Conservation (phyloP, 1,140 invertebrate species). For the Mylabris phalerata region DNA sequence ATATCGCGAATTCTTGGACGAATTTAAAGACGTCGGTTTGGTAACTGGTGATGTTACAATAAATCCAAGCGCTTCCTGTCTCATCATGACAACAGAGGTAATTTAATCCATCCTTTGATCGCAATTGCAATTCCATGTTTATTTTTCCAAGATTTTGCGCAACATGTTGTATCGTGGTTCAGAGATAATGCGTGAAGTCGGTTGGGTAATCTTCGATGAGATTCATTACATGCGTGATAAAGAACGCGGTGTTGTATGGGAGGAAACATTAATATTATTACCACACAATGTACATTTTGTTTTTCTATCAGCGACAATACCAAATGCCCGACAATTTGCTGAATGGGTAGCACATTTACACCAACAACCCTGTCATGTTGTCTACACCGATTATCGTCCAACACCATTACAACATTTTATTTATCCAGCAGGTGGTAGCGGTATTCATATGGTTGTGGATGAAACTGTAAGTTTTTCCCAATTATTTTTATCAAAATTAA, state of each 20-base stretch:
- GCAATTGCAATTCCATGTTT: neutral
- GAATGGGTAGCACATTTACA: conserved; percentile 98
- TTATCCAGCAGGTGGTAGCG: conserved; percentile 90
- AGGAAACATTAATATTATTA: conserved; percentile 96
- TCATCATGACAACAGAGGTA: conserved; percentile 99
- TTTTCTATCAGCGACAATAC: conserved; percentile 98
- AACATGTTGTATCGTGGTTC: conserved; percentile 99
- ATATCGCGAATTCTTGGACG: conserved; percentile 95
- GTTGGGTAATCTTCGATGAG: conserved; percentile 99
- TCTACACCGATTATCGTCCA: conserved; percentile 97
- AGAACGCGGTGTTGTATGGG: conserved; percentile 98
- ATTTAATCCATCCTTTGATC: conserved; percentile 6
- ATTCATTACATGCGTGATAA: conserved; percentile 99
- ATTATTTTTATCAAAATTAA: neutral
- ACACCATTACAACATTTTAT: conserved; percentile 98
- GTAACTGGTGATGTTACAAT: conserved; percentile 99
- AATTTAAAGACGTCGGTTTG: conserved; percentile 96
- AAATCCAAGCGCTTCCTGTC: conserved; percentile 92
- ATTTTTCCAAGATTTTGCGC: conserved; percentile 70
- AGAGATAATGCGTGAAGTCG: conserved; percentile 96
- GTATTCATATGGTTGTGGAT: conserved; percentile 93
- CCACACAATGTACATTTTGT: conserved; percentile 98
- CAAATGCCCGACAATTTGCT: conserved; percentile 96
- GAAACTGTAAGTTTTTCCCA: conserved; percentile 56
- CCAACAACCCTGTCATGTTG: conserved; percentile 96